Base-by-base conservation (phyloP, 2,888 invertebrate genomes). In the Amblyteles armatorius region DNA sequence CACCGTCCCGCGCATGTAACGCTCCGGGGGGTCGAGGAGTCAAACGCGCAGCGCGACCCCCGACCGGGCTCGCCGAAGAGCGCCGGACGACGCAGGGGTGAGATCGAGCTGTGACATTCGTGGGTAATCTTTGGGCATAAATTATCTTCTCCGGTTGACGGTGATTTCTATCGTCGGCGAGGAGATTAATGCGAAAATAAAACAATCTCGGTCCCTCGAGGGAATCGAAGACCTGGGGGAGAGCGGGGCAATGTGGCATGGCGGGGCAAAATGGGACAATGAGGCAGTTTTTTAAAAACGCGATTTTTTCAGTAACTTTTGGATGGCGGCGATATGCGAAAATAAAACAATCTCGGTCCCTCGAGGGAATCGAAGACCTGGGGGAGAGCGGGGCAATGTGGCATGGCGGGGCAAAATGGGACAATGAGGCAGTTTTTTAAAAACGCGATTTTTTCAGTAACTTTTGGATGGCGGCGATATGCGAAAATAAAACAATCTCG, bases 1-100 rank as follows among this genome's bases (percentile, higher is more conserved):
- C 88, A 50, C 40, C 44, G 36, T 26, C 26, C 67, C 76, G 33
- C 57, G 63, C 48, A 29, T 33, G 48, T 26, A 33, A 48, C n/a
- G 29, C 19, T 1, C 60, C 60, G 52, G 79, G 63, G 68, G 74
- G 65, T 48, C 60, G 52, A n/a, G 19, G 33, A 55, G 52, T 72
- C 29, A 48, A 65, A 26, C 57, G 6, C n/a, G 22, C 44, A 9
- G 9, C 26, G 6, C 33, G 26, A 11, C 48, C 16, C 44, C 36
- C 65, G 29, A 19, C 48, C 33, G 19, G 3, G 11, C 33, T 13
- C 19, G 19, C 13, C 76, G 13, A 11, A 48, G 50, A 19, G 33
- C 11, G 19, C 5, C 13, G 26, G 19, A 22, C 22, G 6, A 29
- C 40, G 13, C 26, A 52, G 50, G 36, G 69, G 71, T 57, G 36